Conservation (phyloP, 1,140 invertebrate genomes). For the Aphidius ervi region DNA sequence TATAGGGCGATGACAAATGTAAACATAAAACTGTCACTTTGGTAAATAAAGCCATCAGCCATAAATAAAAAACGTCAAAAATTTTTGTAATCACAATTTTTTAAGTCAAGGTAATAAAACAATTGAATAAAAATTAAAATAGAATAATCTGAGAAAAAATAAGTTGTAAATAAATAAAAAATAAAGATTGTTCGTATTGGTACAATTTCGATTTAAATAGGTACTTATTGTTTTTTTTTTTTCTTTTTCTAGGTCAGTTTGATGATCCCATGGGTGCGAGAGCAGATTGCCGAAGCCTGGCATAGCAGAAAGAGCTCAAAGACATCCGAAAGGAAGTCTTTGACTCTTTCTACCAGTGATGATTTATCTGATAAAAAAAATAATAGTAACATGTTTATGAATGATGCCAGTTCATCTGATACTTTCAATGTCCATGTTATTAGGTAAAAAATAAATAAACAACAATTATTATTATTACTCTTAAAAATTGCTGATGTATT, state of each 20-base stretch:
- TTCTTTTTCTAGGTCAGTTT: conserved; percentile 33
- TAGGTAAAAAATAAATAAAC: conserved; percentile 31
- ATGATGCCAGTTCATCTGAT: conserved; percentile 30
- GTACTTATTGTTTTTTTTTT: conserved; percentile 1
- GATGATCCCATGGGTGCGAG: conserved; percentile 51
- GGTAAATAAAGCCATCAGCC: no score
- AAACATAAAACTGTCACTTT: no score
- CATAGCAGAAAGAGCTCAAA: conserved; percentile 45
- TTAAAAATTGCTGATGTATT: no score
- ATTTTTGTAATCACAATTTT: no score
- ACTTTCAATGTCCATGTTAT: conserved; percentile 45
- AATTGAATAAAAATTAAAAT: no score
- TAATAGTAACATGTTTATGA: conserved; percentile 27
- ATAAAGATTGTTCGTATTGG: not conserved
- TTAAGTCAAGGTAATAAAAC: no score
- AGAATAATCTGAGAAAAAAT: not conserved
- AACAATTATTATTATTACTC: no score
- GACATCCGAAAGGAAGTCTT: conserved; percentile 34
- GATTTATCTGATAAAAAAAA: conserved; percentile 29
- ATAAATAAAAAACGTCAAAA: no score
- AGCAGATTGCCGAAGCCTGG: conserved; percentile 45
- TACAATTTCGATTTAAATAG: conserved; percentile 10
- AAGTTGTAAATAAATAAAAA: not conserved
- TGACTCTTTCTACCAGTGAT: conserved; percentile 32
- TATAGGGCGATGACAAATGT: no score